Evolutionary conservation across 2,113 vertebrate species (phyloP).

Genomic region (Coracopsis vasa): DNA sequence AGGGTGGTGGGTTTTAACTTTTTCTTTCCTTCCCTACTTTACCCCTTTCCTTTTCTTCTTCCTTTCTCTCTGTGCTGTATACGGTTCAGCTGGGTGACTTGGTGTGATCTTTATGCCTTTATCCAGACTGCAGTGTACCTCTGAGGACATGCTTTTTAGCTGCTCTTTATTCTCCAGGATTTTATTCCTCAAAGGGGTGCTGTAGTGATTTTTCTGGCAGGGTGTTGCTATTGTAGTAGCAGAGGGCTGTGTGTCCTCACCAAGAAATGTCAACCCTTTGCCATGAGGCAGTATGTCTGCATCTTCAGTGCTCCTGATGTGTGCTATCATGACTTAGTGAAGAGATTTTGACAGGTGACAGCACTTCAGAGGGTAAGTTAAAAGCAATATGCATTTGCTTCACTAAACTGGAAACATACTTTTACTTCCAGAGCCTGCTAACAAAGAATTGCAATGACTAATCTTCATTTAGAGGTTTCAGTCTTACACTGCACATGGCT

Average conservation of each 20-base stretch:
- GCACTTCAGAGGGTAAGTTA: constrained; percentile 33
- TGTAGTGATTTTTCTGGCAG: not conserved
- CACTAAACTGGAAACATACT: constrained; percentile 4
- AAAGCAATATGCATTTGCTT: constrained; percentile 24
- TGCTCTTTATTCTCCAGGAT: constrained; percentile 8
- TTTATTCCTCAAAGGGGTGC: not conserved
- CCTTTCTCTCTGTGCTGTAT: not conserved
- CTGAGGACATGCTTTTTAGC: not conserved
- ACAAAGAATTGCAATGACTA: not conserved
- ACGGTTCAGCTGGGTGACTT: not conserved
- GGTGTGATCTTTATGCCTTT: not conserved
- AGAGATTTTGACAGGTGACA: constrained; percentile 3
- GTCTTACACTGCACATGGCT: not conserved
- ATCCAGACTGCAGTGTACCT: not conserved
- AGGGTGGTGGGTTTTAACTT: not conserved
- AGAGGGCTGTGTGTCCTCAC: not conserved
- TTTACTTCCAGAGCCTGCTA: not conserved
- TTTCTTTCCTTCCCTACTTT: not conserved
- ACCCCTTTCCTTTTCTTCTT: not conserved
- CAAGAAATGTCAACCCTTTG: constrained; percentile 14
- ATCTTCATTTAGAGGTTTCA: not conserved
- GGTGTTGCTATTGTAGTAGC: not conserved
- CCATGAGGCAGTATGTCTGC: not conserved
- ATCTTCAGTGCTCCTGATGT: not conserved
- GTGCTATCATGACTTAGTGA: not conserved